These are phyloP conservation scores for Lasioglossum villosulum DNA, from an alignment of 2,888 invertebrate genomes.

Conservation along the genomic window DNA sequence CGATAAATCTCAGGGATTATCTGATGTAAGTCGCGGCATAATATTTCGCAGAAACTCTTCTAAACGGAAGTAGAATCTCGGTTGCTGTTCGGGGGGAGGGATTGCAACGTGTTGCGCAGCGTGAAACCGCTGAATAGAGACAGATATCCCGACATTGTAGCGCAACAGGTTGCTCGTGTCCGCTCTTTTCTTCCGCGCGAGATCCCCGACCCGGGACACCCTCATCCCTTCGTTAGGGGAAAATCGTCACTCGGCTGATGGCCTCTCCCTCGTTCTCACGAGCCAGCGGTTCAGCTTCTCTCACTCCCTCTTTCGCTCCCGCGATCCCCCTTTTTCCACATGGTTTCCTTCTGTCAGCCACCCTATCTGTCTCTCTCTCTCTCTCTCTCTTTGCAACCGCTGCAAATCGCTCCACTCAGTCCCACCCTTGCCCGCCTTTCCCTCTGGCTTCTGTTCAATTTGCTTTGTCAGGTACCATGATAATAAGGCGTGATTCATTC, in stretches of 20 bases:
- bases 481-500: conserved; percentile 20
- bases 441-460: not conserved
- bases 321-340: conserved; percentile 1
- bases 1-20: conserved; percentile 43
- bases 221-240: conserved; percentile 41
- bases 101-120: conserved; percentile 65
- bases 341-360: not conserved
- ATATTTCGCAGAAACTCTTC: conserved; percentile 34
- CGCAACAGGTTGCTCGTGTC: conserved; percentile 76
- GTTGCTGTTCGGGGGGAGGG: conserved; percentile 7
- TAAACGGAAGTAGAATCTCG: conserved; percentile 20
- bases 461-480: conserved; percentile 10
- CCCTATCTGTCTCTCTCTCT: not conserved
- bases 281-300: not conserved
- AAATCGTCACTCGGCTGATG: conserved; percentile 33
- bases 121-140: conserved; percentile 38
- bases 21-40: conserved; percentile 32
- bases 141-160: conserved; percentile 54
- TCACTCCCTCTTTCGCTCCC: not conserved
- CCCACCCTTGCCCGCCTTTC: not conserved
- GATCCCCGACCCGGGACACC: conserved; percentile 56
- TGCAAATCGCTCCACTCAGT: not conserved
- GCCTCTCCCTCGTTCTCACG: conserved; percentile 22
- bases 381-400: not conserved
- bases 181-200: conserved; percentile 60